phyloP scores from a whole-genome alignment of 2,113 vertebrate species.

The Maccullochella peelii region DNA sequence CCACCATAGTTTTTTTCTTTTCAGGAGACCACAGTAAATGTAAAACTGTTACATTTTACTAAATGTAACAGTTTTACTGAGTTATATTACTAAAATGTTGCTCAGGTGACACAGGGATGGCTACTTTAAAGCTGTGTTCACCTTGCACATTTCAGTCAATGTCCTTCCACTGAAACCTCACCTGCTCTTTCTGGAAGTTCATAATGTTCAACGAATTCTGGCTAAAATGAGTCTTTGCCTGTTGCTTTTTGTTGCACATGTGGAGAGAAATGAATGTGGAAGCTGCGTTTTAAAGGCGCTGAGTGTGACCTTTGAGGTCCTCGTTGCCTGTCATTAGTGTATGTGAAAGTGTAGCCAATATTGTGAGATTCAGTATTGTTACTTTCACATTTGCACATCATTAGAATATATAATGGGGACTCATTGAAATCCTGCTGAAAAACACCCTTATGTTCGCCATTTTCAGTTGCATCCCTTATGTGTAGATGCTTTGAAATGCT shows the following conservation, averaged over 20 bases:
- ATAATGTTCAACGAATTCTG: neutral
- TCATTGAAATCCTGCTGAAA: slow-evolving; percentile 65
- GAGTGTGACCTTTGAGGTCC: slow-evolving; percentile 32
- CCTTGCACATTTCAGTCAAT: neutral
- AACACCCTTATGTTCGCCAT: slow-evolving; percentile 32
- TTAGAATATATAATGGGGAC: slow-evolving; percentile 59
- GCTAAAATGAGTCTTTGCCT: neutral
- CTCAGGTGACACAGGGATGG: neutral
- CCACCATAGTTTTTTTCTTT: neutral
- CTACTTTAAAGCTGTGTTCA: neutral
- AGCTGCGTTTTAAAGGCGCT: slow-evolving; percentile 12
- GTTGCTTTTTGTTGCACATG: neutral
- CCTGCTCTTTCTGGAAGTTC: neutral
- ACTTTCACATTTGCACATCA: slow-evolving; percentile 65
- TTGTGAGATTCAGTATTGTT: slow-evolving; percentile 33
- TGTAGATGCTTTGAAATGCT: slow-evolving; percentile 79
- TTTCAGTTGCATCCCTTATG: slow-evolving; percentile 26
- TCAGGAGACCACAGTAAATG: neutral
- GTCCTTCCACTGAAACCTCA: neutral
- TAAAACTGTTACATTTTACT: too few relatives aligned
- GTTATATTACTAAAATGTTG: too few relatives aligned
- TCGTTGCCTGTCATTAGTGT: slow-evolving; percentile 14
- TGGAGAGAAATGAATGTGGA: neutral
- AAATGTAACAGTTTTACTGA: too few relatives aligned
- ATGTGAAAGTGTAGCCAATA: slow-evolving; percentile 13